phyloP scores from a whole-genome alignment of 2,797 vertebrate genomes.

The Sebastes baramenuke region DNA sequence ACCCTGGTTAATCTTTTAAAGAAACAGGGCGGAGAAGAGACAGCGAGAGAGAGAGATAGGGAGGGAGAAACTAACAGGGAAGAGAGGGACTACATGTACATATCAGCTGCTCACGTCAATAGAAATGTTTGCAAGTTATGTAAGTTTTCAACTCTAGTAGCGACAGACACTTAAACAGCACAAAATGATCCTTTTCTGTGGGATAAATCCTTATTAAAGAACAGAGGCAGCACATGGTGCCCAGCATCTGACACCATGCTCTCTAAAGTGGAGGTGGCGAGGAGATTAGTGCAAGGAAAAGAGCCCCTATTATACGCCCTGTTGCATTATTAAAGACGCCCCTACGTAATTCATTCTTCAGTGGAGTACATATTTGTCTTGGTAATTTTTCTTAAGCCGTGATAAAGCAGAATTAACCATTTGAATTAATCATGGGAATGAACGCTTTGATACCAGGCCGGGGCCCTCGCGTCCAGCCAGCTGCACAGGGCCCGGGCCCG shows the following conservation, averaged over 20 bases:
- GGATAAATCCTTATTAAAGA: conserved; percentile 63
- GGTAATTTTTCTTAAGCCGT: conserved; percentile 82
- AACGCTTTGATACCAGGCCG: conserved; percentile 79
- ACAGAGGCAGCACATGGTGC: conserved; percentile 72
- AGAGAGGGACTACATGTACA: not conserved
- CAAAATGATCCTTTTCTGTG: conserved; percentile 31
- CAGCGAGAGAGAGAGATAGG: conserved; percentile 5
- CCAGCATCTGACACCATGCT: conserved; percentile 71
- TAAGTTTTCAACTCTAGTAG: conserved; percentile 31
- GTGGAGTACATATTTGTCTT: conserved; percentile 86
- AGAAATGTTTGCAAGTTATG: conserved; percentile 31
- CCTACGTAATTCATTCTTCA: conserved; percentile 80
- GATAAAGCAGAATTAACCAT: conserved; percentile 83
- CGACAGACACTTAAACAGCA: conserved; percentile 37
- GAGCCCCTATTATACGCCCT: conserved; percentile 76
- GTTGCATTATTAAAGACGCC: conserved; percentile 84
- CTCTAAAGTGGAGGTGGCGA: conserved; percentile 68
- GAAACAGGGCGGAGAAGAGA: conserved; percentile 64
- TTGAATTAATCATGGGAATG: conserved; percentile 90
- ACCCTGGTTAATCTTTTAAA: conserved; percentile 85
- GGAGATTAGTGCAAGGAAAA: conserved; percentile 74
- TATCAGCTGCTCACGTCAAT: conserved; percentile 19
- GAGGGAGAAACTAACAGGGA: not conserved
- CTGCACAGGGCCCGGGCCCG: conserved; percentile 83
- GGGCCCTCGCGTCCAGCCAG: conserved; percentile 82